Evolutionary conservation across 2,888 invertebrate species (phyloP), one percentile per base, ranked within the genome.

Genomic region (Lissonota sp.): DNA sequence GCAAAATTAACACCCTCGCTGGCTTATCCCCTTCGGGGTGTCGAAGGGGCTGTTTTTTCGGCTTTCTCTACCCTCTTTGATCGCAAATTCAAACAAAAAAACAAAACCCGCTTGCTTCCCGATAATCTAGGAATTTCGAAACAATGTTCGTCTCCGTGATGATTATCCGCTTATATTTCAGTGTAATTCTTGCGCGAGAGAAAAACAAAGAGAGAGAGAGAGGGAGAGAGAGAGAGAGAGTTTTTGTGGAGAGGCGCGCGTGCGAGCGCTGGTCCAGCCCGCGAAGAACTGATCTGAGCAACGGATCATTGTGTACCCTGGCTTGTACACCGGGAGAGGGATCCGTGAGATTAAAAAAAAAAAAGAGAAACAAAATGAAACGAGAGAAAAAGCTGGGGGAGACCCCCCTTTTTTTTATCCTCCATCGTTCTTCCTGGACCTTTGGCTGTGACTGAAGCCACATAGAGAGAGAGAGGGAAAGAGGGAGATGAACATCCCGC

Each of bases 191-290:
- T 3, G 26, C 26, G 40, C 49, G 60, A 63, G 37, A 57, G 57
- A 49, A 39, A 16, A n/a, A n/a, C n/a, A n/a, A n/a, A 60, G 70
- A 63, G 3, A 26, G 1, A 26, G 26, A 26, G 26, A 26, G 3
- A 77, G 63, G 57, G 57, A 57, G 64, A 4, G 44, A 44, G 44
- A 44, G 44, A 40, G 46, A 51, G 44, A 10, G 58, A 51, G 6
- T 2, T 44, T 44, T 6, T 44, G 44, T 44, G 49, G 64, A 42
- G 81, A 63, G 69, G 70, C 82, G 80, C 86, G 86, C 85, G 85
- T 88, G 87, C 88, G 88, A 87, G 86, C 87, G 85, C 84, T 86
- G 84, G 85, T 87, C 84, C 87, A 86, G 88, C 88, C 85, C 90
- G 88, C 87, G 86, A 87, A 85, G 87, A 87, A 90, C 90, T 90